Base-by-base conservation (phyloP, 2,797 vertebrate genomes). In the Phylloscopus collybita region DNA sequence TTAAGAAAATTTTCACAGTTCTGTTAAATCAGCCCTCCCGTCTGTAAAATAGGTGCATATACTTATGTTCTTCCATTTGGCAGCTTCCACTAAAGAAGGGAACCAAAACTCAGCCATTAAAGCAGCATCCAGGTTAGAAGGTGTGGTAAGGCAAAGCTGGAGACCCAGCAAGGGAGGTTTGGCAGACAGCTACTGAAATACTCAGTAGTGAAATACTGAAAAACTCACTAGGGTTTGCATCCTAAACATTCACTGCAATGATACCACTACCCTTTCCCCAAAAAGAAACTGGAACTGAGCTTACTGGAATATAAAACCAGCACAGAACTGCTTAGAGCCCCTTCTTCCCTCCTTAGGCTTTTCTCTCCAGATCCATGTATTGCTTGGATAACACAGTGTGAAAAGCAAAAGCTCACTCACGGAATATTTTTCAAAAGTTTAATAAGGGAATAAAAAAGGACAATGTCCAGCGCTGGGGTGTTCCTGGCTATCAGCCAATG, bases 251-350 rank as follows among this genome's bases (percentile, higher is more conserved):
- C 5, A 16, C 32, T 17, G 54, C 16, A 62, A 22, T 3, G 5
- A 7, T 10, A 45, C 5, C 1, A 1, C 16, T 25, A 32, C 30
- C 6, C n/a, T 11, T 30, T 56, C n/a, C n/a, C 26, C 10, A 13
- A 18, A 38, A 62, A 11, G 1, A 32, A 17, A 20, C 0, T 2
- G 12, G 17, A 30, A 29, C 34, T 32, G 21, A 45, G 20, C 18
- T 74, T 6, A 18, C 32, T 60, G 4, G 16, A 49, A 53, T 22
- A 61, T 2, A 10, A 71, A 74, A 59, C 8, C 34, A 45, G 42
- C 20, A 18, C 16, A 54, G 38, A 67, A 23, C 13, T 1, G 15
- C 40, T 60, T 1, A 3, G 25, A 79, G 36, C 17, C 54, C 22
- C 72, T 54, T 25, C 38, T 47, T 47, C 49, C 44, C 30, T 65